These are phyloP conservation scores for Drosophila santomea DNA, from an alignment of 1,140 invertebrate genomes.

Conservation along the genomic window DNA sequence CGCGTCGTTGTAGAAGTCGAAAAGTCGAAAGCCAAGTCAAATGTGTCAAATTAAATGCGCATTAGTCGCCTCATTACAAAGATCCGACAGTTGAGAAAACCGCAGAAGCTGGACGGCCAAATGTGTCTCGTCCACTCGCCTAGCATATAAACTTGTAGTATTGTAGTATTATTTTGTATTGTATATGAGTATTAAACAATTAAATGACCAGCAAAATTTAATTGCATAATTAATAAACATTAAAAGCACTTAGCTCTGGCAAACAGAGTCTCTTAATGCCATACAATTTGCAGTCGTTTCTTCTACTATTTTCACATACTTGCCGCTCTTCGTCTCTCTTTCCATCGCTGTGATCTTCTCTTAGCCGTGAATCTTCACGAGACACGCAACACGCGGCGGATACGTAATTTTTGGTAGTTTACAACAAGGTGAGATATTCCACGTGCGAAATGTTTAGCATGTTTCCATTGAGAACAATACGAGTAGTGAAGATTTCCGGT, in stretches of 20 bases:
- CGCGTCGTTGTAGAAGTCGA: slow-evolving; percentile 54
- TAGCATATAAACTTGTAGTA: slow-evolving; percentile 2
- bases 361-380: slow-evolving; percentile 37
- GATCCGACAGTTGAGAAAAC: slow-evolving; percentile 26
- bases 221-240: slow-evolving; percentile 83
- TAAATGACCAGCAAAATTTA: slow-evolving; percentile 78
- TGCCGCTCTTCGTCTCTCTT: slow-evolving; percentile 1
- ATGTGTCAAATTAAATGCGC: slow-evolving; percentile 83
- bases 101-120: slow-evolving; percentile 18
- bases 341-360: slow-evolving; percentile 3
- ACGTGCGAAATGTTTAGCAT: slow-evolving; percentile 1
- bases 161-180: background rate
- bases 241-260: slow-evolving; percentile 80
- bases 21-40: slow-evolving; percentile 75
- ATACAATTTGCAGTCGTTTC: slow-evolving; percentile 74
- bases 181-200: slow-evolving; percentile 64
- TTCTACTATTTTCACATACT: slow-evolving; percentile 13
- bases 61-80: slow-evolving; percentile 77
- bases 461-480: slow-evolving; percentile 2
- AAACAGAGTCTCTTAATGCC: slow-evolving; percentile 71
- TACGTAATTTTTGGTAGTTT: slow-evolving; percentile 36
- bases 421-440: slow-evolving; percentile 17
- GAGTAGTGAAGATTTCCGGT: slow-evolving; percentile 1
- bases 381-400: slow-evolving; percentile 57
- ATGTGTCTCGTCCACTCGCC: slow-evolving; percentile 14